Base-by-base conservation (phyloP, 2,888 invertebrate genomes). In the Sericinus montela region DNA sequence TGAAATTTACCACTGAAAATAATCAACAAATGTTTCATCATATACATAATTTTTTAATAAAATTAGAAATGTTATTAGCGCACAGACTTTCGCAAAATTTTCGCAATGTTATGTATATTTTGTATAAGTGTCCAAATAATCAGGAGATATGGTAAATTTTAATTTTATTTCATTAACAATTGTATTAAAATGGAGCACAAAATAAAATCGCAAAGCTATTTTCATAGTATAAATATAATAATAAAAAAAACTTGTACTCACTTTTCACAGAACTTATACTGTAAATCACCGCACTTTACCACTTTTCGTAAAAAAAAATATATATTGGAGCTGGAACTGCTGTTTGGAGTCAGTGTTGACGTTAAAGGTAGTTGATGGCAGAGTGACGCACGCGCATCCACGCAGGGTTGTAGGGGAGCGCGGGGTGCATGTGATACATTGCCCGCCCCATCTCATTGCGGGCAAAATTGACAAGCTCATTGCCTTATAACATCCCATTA, bases 381-480 rank as follows among this genome's bases (percentile, higher is more conserved):
- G 59, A 80, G 65, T 72, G 79, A 75, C 78, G 75, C 73, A 63
- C 62, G 75, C 76, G 80, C 78, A 76, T 60, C 56, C 48, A 43
- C 44, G 16, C 36, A 52, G 51, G 52, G 63, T 65, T 70, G 65
- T 57, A 62, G 52, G 45, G 55, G 46, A 53, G 51, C 51, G 60
- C 52, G 58, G 60, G 58, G 62, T 48, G 53, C 41, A 49, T 38
- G 35, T 39, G 28, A 30, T 16, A 47, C 53, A 36, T 54, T 54
- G 51, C 61, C 55, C 58, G 51, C 55, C 56, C 52, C 57, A 56
- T 56, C 55, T 45, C 54, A 53, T 56, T 54, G 60, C 57, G 59
- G 55, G 53, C 43, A 52, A 57, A 53, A 60, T 39, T 63, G 57
- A 61, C 58, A 60, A 58, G 49, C 48, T 46, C 38, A 54, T 56